Conservation (phyloP, 2,797 vertebrate species). For the Rhynchonycteris naso region DNA sequence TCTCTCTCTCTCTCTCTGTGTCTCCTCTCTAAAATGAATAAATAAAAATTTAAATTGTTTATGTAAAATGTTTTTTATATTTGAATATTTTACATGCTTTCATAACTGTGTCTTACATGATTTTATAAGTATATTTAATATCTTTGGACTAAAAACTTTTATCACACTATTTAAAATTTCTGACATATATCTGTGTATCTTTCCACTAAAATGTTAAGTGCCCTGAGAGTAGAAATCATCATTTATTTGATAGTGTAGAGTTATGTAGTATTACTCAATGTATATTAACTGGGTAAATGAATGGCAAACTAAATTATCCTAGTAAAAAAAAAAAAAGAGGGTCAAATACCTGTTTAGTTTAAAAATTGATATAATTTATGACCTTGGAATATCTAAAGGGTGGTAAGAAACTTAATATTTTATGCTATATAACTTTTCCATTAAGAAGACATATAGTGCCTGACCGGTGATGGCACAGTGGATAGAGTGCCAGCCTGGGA, state of each 20-base stretch:
- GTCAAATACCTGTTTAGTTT: not conserved
- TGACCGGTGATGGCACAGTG: too few species aligned
- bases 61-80: not conserved
- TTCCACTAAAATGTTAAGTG: not conserved
- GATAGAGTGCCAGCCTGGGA: too few species aligned
- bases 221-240: not conserved
- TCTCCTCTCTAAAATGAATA: too few species aligned
- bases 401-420: not conserved
- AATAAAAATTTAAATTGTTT: not conserved
- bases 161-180: not conserved
- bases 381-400: not conserved
- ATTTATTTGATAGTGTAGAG: not conserved
- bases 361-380: conserved; percentile 15
- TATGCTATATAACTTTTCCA: not conserved
- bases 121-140: not conserved
- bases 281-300: not conserved
- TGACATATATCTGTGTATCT: not conserved
- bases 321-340: conserved; percentile 6
- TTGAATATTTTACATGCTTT: not conserved
- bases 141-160: not conserved
- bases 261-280: not conserved
- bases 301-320: not conserved
- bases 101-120: not conserved
- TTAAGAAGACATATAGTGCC: not conserved
- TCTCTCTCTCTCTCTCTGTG: too few species aligned